Conservation (phyloP, 2,797 vertebrate genomes). For the Crossoptilon crossoptilon region DNA sequence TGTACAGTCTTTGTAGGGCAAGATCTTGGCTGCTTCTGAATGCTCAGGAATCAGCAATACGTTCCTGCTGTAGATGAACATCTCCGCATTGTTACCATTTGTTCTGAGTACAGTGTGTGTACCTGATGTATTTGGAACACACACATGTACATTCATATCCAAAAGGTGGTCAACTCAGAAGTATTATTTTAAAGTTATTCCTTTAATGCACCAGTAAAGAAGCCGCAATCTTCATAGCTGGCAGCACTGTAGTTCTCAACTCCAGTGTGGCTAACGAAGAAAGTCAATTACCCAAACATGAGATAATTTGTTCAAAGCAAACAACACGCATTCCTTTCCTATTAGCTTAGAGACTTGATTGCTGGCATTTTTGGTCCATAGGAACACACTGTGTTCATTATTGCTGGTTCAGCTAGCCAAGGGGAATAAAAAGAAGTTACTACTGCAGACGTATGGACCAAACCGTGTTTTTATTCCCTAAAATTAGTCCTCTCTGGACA, state of each 20-base stretch:
- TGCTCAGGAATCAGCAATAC: neutral
- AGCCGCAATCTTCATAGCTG: neutral
- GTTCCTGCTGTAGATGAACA: neutral
- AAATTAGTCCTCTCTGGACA: neutral
- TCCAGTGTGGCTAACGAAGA: neutral
- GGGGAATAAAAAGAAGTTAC: neutral
- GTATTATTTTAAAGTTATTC: neutral
- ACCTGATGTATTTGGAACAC: neutral
- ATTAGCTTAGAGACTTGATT: neutral
- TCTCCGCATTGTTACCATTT: neutral
- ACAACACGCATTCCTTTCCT: neutral
- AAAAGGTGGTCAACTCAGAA: neutral
- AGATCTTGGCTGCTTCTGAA: accelerated
- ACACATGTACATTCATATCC: neutral
- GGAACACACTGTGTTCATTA: neutral
- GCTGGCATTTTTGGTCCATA: neutral
- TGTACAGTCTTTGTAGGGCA: neutral
- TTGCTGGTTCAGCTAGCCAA: neutral
- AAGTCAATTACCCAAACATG: neutral
- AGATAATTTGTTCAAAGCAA: neutral
- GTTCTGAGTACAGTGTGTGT: neutral
- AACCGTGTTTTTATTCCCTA: neutral
- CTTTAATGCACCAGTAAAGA: neutral
- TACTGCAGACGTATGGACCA: neutral
- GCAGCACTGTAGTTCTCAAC: neutral